Conservation (phyloP, 2,888 invertebrate species). For the Drosophila differens region DNA sequence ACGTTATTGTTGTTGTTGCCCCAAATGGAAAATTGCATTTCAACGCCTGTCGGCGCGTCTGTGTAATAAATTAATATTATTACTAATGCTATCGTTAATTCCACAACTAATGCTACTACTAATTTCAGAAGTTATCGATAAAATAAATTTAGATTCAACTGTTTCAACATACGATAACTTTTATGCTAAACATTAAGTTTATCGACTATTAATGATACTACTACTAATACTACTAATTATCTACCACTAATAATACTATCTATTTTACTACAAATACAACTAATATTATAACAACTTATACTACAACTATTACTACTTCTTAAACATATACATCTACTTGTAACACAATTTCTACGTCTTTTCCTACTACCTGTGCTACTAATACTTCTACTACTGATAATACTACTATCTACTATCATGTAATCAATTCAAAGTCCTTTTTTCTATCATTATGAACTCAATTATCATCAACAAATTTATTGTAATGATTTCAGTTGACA, state of each 20-base stretch:
- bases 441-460: no score
- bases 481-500: no score
- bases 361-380: no score
- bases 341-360: no score
- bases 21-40: constrained; percentile 48
- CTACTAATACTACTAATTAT: not conserved
- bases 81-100: not conserved
- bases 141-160: not conserved
- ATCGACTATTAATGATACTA: not conserved
- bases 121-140: not conserved
- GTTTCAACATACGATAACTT: not conserved
- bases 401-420: no score
- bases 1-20: constrained; percentile 37
- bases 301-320: not conserved
- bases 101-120: not conserved
- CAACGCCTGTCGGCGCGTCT: constrained; percentile 14
- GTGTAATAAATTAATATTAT: not conserved
- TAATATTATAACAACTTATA: not conserved
- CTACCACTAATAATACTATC: not conserved
- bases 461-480: no score
- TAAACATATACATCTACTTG: not conserved
- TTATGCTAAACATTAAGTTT: not conserved
- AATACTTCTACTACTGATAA: not conserved
- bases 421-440: no score
- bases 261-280: not conserved